These are phyloP conservation scores for Drosophila suzukii DNA, from an alignment of 1,140 invertebrate species.

Conservation along the genomic window DNA sequence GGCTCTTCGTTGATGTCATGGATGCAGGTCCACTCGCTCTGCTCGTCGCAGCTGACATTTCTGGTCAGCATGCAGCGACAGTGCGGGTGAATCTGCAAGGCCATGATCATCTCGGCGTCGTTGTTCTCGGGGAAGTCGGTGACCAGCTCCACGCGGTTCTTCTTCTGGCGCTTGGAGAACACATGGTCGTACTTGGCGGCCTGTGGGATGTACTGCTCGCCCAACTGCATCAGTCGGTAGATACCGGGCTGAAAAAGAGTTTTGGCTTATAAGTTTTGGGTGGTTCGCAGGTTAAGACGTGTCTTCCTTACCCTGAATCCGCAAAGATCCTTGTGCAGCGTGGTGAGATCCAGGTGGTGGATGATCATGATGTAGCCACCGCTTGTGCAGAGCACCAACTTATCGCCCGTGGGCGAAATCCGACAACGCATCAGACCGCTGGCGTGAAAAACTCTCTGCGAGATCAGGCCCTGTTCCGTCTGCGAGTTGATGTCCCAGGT, in stretches of 20 bases:
- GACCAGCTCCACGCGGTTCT: constrained; percentile 95
- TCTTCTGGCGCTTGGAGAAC: constrained; percentile 89
- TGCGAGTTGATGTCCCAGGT: constrained; percentile 97
- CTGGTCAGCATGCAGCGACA: constrained; percentile 95
- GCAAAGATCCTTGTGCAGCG: constrained; percentile 91
- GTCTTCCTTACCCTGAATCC: constrained; percentile 90
- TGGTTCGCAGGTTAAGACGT: too few species aligned
- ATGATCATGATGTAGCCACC: constrained; percentile 95
- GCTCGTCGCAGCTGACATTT: constrained; percentile 93
- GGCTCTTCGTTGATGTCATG: constrained; percentile 90
- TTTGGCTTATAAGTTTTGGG: not conserved
- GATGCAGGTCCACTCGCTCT: constrained; percentile 96
- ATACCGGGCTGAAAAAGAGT: constrained; percentile 90
- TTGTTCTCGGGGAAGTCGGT: constrained; percentile 94
- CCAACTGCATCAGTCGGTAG: constrained; percentile 95
- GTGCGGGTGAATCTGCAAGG: constrained; percentile 95
- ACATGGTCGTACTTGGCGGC: constrained; percentile 92
- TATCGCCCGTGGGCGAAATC: constrained; percentile 92
- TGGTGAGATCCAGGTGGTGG: constrained; percentile 93
- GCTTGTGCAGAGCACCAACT: constrained; percentile 96
- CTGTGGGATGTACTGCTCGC: constrained; percentile 91
- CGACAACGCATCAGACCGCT: constrained; percentile 92
- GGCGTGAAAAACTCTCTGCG: constrained; percentile 92
- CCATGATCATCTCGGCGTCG: constrained; percentile 95
- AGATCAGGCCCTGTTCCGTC: constrained; percentile 91